Evolutionary conservation across 1,140 invertebrate genomes (phyloP).

Genomic region (Formica selysi): DNA sequence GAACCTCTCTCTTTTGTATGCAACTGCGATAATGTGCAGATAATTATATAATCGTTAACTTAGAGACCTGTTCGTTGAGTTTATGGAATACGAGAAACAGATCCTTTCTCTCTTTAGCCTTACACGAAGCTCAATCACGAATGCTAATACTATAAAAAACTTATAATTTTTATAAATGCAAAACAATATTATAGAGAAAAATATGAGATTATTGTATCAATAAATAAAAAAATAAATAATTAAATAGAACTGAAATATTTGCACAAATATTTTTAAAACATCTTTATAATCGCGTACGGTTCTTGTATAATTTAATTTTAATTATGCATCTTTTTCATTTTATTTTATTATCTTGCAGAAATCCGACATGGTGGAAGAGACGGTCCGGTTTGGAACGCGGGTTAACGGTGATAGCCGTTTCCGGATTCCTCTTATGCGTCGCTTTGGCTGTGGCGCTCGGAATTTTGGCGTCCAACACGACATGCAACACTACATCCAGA

Average conservation of each 20-base stretch:
- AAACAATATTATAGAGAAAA: not conserved
- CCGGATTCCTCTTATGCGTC: constrained; percentile 89
- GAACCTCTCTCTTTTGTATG: not conserved
- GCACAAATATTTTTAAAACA: not conserved
- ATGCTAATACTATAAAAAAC: not conserved
- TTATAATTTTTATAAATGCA: not conserved
- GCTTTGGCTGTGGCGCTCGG: constrained; percentile 90
- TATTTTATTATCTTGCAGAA: constrained; percentile 87
- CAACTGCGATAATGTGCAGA: not conserved
- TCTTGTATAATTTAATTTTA: not conserved
- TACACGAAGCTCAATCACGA: not conserved
- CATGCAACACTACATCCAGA: constrained; percentile 70
- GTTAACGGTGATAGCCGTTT: constrained; percentile 89
- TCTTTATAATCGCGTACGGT: not conserved
- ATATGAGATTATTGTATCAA: not conserved
- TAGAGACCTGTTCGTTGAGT: not conserved
- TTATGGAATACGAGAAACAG: not conserved
- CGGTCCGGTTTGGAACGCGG: constrained; percentile 92
- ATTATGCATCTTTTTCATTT: constrained; percentile 4
- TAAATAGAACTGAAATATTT: not conserved
- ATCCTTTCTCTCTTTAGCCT: not conserved
- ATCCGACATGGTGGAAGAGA: constrained; percentile 95
- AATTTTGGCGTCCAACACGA: constrained; percentile 84
- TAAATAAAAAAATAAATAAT: no score
- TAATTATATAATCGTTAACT: constrained; percentile 7